Percentiles rank a stretch among this genome's conserved stretches.
Conservation (phyloP, 1,140 invertebrate species). For the Periplaneta americana region DNA sequence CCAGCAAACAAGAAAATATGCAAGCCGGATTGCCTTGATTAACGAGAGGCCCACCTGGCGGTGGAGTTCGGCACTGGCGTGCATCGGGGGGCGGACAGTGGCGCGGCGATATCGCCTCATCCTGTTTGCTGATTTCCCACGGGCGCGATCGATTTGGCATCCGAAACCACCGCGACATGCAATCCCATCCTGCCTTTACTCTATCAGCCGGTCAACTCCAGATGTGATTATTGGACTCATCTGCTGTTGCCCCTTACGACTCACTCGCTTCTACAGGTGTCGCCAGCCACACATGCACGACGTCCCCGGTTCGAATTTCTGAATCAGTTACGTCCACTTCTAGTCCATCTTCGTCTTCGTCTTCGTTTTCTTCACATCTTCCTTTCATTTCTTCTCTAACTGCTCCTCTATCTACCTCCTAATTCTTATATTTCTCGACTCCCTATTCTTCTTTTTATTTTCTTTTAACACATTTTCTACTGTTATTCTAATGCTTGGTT, state of each 20-base stretch:
- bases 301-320: neutral
- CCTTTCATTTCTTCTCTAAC: too few relatives aligned
- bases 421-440: too few relatives aligned
- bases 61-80: neutral
- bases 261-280: neutral
- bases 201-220: neutral
- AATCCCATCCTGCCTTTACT: neutral
- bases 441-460: too few relatives aligned
- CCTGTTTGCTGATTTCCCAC: conserved; percentile 16
- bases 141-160: conserved; percentile 17
- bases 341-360: too few relatives aligned
- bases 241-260: neutral
- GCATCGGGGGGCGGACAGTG: neutral
- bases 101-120: neutral
- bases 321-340: neutral
- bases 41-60: neutral
- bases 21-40: too few relatives aligned
- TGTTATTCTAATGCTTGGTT: too few relatives aligned
- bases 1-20: too few relatives aligned
- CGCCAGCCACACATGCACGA: neutral
- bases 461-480: too few relatives aligned
- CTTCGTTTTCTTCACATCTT: too few relatives aligned
- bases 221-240: conserved; percentile 10
- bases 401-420: too few relatives aligned
- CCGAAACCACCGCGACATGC: conserved; percentile 3